Evolutionary conservation across 2,113 vertebrate species (phyloP), one percentile per base, ranked within the genome.

Genomic region (Scalopus aquaticus): DNA sequence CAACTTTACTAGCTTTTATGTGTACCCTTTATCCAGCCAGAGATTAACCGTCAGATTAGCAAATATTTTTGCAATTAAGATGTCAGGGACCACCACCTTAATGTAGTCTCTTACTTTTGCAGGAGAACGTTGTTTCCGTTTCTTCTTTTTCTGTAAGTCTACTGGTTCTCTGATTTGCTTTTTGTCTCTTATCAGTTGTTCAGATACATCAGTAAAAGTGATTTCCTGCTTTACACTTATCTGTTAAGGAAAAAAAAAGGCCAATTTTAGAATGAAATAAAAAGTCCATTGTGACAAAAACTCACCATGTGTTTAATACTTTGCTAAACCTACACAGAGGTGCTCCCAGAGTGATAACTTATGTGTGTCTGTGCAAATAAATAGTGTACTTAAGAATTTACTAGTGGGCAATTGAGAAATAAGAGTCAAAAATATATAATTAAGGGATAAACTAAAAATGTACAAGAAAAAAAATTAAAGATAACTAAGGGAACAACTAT

Each of bases 171-270:
- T 99, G 93, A 98, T 98, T 98, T 98, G 98, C 96, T 99, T 99
- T 98, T 99, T 99, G 98, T 99, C 99, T 98, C 99, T 99, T 98
- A 99, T 99, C 96, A 98, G 98, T 89, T 99, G 98, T 97, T 98
- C 98, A 84, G 98, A 97, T 93, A 99, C 98, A 95, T 99, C 99
- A 96, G 99, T 98, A 98, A 99, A 98, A 98, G 99, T 99, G 98
- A 99, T 98, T 98, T 99, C 99, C 98, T 99, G 99, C 97, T 99
- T 99, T 98, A 99, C 99, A 98, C 97, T 99, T 97, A 99, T 98
- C 99, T 99, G 98, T 96, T 98, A 96, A 95, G 98, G 98, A 96
- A 98, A 97, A 98, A 96, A 98, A 97, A 98, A 97, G 97, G 96
- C 94, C 97, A 97, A 97, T 97, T 98, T 98, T 97, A 98, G 97